Conservation (phyloP, 2,888 invertebrate genomes). For the Adelognathus sp. region DNA sequence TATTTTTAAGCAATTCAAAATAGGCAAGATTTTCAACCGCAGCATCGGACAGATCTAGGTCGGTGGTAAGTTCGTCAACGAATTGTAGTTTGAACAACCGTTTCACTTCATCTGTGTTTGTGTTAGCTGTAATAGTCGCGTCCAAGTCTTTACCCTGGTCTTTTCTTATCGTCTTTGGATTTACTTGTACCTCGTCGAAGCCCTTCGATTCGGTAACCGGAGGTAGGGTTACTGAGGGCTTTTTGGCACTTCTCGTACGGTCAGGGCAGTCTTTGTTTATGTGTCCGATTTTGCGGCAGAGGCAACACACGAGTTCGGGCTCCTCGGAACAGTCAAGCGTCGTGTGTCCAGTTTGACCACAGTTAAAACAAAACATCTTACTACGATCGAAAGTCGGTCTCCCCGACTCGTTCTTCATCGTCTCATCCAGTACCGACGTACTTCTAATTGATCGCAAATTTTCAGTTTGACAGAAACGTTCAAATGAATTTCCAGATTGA, state of each 20-base stretch:
- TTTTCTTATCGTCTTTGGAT: neutral
- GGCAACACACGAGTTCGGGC: neutral
- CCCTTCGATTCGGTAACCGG: conserved; percentile 12
- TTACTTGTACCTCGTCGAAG: conserved; percentile 15
- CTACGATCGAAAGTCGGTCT: neutral
- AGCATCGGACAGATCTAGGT: neutral
- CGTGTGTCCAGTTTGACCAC: neutral
- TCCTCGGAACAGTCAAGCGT: neutral
- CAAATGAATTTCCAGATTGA: neutral
- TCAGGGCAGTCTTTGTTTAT: neutral
- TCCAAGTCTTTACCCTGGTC: neutral
- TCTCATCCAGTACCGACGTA: neutral
- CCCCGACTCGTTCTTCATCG: neutral
- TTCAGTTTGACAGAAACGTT: too few relatives aligned
- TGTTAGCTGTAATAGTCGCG: neutral
- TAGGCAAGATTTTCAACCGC: neutral
- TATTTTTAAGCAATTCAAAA: neutral
- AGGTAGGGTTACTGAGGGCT: conserved; percentile 25
- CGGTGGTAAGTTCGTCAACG: neutral
- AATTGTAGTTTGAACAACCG: neutral
- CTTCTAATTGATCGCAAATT: neutral
- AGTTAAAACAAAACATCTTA: neutral
- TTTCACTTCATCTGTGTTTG: neutral
- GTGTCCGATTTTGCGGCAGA: conserved; percentile 17
- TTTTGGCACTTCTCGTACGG: conserved; percentile 23